Percentiles rank a stretch among this genome's conserved stretches.
These are phyloP conservation scores for Psophia crepitans DNA, from an alignment of 2,113 vertebrate species.

Conservation along the genomic window DNA sequence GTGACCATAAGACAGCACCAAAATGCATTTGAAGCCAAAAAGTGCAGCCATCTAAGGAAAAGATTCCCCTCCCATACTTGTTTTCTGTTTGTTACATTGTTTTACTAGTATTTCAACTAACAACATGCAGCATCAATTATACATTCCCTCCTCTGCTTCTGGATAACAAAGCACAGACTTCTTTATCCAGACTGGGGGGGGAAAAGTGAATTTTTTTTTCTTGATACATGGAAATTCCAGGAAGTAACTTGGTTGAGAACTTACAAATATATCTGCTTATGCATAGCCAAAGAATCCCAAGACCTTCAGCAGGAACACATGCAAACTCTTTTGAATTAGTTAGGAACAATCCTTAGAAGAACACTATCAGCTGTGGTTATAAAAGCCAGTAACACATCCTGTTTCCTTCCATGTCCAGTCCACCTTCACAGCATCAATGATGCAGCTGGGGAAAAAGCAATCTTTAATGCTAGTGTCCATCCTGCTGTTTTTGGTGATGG, in stretches of 20 bases:
- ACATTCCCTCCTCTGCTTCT: not conserved
- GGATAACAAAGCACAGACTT: not conserved
- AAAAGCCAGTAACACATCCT: not conserved
- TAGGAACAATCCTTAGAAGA: not conserved
- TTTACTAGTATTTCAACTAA: not conserved
- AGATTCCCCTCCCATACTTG: not conserved
- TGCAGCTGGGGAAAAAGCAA: not conserved
- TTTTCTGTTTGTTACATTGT: not conserved
- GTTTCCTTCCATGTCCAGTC: not conserved
- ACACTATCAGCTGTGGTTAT: not conserved
- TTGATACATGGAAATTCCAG: not conserved
- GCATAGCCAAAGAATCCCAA: not conserved
- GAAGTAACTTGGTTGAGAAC: not conserved
- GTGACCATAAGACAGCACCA: not conserved
- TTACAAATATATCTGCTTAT: not conserved
- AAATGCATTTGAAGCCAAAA: not conserved
- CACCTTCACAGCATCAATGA: not conserved
- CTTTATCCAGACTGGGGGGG: not conserved
- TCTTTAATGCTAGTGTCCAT: not conserved
- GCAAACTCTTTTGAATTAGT: not conserved
- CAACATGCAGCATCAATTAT: not conserved
- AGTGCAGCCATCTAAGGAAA: not conserved
- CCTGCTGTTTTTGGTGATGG: not conserved
- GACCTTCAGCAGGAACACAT: not conserved
- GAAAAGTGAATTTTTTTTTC: not conserved